Conservation (phyloP, 2,797 vertebrate genomes). For the Girardinus metallicus region DNA sequence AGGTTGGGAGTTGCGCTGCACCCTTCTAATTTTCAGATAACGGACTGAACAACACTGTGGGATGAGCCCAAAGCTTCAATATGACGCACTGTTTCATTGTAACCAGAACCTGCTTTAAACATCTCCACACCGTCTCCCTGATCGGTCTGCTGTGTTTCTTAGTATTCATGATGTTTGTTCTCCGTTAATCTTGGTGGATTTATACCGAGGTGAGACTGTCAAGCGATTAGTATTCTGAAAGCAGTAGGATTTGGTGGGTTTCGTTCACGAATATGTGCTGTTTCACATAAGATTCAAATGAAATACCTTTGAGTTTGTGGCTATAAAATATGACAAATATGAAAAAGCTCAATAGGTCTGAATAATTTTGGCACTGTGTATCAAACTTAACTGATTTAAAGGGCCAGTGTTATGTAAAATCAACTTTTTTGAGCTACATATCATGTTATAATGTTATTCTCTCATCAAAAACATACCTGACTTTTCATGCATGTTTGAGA, state of each 20-base stretch:
- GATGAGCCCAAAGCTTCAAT: not conserved
- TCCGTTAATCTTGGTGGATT: not conserved
- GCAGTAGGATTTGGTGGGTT: not conserved
- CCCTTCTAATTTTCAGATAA: not conserved
- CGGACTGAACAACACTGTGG: not conserved
- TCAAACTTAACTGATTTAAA: not conserved
- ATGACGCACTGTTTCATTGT: not conserved
- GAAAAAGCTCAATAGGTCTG: not conserved
- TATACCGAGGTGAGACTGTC: not conserved
- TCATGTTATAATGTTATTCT: too few species aligned
- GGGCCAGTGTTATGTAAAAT: too few species aligned
- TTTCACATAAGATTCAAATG: not conserved
- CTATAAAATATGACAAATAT: not conserved
- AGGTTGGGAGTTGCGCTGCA: not conserved
- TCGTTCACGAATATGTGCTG: not conserved
- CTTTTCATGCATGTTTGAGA: too few species aligned
- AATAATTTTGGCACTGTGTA: not conserved
- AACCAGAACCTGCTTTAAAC: not conserved
- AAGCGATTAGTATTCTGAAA: not conserved
- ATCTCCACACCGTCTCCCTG: not conserved
- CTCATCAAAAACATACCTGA: too few species aligned
- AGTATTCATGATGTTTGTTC: not conserved
- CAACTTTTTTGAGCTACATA: too few species aligned
- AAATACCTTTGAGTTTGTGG: not conserved
- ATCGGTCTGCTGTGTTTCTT: not conserved